Conservation (phyloP, 2,113 vertebrate genomes). For the Rhegmatorhina hoffmannsi region DNA sequence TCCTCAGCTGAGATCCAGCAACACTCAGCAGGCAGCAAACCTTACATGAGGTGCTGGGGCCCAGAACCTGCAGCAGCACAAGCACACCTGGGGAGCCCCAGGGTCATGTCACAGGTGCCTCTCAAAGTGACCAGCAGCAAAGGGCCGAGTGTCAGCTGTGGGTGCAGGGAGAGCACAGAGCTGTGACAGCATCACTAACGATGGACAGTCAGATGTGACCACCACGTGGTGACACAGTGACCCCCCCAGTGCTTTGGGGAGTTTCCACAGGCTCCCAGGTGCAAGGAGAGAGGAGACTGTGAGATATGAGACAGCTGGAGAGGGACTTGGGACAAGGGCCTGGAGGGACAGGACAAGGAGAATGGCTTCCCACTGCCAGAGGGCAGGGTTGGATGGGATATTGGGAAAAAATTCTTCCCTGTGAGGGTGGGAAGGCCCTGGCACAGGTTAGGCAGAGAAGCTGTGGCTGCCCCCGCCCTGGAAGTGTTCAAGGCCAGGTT, state of each 20-base stretch:
- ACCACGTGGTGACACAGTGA: accelerated
- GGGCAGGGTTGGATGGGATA: neutral
- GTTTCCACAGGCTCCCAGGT: neutral
- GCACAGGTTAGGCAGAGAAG: neutral
- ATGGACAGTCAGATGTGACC: neutral
- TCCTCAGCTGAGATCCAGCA: neutral
- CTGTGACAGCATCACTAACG: accelerated
- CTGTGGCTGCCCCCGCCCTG: neutral
- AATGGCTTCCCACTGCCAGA: neutral
- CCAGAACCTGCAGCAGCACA: neutral
- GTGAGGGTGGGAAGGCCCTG: accelerated
- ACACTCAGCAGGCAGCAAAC: neutral
- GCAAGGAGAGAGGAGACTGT: neutral
- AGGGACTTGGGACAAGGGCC: neutral
- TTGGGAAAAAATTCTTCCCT: neutral
- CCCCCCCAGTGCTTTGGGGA: neutral
- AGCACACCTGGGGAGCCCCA: accelerated
- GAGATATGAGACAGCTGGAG: neutral
- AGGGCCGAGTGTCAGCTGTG: neutral
- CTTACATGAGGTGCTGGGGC: neutral
- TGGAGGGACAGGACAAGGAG: neutral
- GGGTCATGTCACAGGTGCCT: accelerated
- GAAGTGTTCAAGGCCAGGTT: accelerated
- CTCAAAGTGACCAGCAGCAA: neutral
- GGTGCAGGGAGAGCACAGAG: neutral